phyloP scores from a whole-genome alignment of 1,140 invertebrate genomes.

The Charaxes varanes region DNA sequence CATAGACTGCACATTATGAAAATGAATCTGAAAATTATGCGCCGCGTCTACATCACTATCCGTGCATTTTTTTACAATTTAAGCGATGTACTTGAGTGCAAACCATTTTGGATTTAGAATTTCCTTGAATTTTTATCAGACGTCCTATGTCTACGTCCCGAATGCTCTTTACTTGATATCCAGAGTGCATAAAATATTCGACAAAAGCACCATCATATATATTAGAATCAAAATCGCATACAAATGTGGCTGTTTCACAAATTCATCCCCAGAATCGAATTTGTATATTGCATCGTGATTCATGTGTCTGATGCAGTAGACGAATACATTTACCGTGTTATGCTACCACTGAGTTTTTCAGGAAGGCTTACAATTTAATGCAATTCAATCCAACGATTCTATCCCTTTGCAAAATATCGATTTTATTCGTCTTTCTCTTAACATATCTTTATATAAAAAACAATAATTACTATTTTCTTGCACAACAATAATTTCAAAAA shows the following conservation, averaged over 20 bases:
- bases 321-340: conserved; percentile 60
- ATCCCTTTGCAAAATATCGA: too few relatives aligned
- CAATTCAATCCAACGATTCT: conserved; percentile 4
- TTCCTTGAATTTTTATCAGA: conserved; percentile 71
- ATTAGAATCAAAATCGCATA: conserved; percentile 29
- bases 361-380: conserved; percentile 2
- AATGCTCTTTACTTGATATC: conserved; percentile 26
- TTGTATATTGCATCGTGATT: conserved; percentile 63
- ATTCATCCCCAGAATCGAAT: conserved; percentile 50
- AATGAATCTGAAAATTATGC: conserved; percentile 72
- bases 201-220: background rate
- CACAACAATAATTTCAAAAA: too few relatives aligned
- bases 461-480: too few relatives aligned
- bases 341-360: conserved; percentile 26
- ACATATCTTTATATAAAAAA: too few relatives aligned
- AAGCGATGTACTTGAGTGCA: conserved; percentile 65
- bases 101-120: conserved; percentile 64
- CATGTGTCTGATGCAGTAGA: conserved; percentile 65
- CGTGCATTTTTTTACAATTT: conserved; percentile 68
- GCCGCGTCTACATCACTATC: conserved; percentile 43
- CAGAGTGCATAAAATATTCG: conserved; percentile 27
- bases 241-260: conserved; percentile 21
- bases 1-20: conserved; percentile 64
- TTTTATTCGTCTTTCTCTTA: too few relatives aligned
- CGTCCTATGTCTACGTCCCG: conserved; percentile 44